phyloP scores from a whole-genome alignment of 2,888 invertebrate species.

The Microplitis deprimator region DNA sequence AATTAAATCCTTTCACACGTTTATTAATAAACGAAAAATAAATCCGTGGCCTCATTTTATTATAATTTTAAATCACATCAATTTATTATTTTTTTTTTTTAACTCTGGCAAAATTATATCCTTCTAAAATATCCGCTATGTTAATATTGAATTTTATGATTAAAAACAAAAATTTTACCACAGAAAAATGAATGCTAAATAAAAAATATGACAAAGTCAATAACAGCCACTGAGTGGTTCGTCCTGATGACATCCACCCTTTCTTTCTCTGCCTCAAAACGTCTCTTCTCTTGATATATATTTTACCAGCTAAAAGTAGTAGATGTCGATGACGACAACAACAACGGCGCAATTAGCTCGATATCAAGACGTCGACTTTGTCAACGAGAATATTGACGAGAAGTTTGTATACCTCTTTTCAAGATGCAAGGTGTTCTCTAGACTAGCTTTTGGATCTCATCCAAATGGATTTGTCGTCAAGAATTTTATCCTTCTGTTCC shows the following conservation, averaged over 20 bases:
- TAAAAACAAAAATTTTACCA: too few species aligned
- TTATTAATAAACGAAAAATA: background rate
- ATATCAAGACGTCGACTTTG: conserved; percentile 20
- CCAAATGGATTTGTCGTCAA: conserved; percentile 54
- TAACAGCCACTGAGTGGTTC: background rate
- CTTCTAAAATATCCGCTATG: too few species aligned
- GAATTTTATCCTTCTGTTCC: conserved; percentile 27
- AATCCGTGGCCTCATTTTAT: background rate
- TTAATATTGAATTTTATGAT: too few species aligned
- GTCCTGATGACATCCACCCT: background rate
- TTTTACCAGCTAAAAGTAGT: background rate
- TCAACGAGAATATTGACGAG: conserved; percentile 27
- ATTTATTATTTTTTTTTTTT: background rate
- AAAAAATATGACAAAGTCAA: background rate
- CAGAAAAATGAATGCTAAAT: too few species aligned
- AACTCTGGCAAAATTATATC: background rate
- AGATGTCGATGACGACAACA: background rate
- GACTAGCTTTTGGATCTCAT: conserved; percentile 46
- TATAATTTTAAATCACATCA: background rate
- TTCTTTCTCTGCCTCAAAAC: background rate
- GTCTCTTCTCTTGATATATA: background rate
- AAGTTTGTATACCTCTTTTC: conserved; percentile 19
- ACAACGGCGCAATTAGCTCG: conserved; percentile 26
- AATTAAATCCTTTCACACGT: conserved; percentile 4
- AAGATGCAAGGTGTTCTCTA: conserved; percentile 24